Evolutionary conservation across 2,888 invertebrate species (phyloP).

Genomic region (Lepeophtheirus nordmannii): DNA sequence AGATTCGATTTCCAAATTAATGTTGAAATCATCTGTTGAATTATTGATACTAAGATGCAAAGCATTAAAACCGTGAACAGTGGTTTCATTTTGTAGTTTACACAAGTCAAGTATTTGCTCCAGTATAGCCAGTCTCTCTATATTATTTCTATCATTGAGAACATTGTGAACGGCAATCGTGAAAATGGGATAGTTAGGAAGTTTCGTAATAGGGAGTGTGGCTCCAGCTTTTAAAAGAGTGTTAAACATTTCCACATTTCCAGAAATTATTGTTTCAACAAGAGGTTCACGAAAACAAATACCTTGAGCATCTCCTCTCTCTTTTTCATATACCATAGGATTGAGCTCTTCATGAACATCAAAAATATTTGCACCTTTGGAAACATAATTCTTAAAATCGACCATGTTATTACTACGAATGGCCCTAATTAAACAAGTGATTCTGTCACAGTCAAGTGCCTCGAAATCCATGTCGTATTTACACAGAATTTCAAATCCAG

Average conservation of each 20-base stretch:
- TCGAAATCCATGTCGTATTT: conserved; percentile 25
- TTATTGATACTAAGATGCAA: conserved; percentile 38
- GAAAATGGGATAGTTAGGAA: neutral
- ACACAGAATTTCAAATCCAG: neutral
- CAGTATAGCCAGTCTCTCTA: neutral
- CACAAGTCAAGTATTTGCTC: conserved; percentile 25
- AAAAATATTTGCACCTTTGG: conserved; percentile 1
- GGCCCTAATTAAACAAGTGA: conserved; percentile 33
- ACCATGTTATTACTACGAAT: conserved; percentile 28
- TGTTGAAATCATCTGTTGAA: conserved; percentile 35
- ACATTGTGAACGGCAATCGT: neutral
- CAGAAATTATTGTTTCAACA: neutral
- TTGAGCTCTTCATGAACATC: neutral
- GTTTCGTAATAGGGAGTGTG: neutral
- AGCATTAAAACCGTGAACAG: conserved; percentile 31
- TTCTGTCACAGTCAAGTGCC: conserved; percentile 24
- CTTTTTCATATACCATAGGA: neutral
- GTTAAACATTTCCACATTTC: neutral
- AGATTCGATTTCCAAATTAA: conserved; percentile 37
- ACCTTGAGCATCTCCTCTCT: neutral
- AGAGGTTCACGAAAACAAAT: neutral
- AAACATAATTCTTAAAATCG: neutral
- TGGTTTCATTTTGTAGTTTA: neutral
- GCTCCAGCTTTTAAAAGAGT: conserved; percentile 5
- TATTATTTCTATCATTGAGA: neutral